A percentile compares a stretch with the other conserved stretches of the same genome.
These are phyloP conservation scores for Craseonycteris thonglongyai DNA, from an alignment of 2,113 vertebrate species.

Conservation along the genomic window DNA sequence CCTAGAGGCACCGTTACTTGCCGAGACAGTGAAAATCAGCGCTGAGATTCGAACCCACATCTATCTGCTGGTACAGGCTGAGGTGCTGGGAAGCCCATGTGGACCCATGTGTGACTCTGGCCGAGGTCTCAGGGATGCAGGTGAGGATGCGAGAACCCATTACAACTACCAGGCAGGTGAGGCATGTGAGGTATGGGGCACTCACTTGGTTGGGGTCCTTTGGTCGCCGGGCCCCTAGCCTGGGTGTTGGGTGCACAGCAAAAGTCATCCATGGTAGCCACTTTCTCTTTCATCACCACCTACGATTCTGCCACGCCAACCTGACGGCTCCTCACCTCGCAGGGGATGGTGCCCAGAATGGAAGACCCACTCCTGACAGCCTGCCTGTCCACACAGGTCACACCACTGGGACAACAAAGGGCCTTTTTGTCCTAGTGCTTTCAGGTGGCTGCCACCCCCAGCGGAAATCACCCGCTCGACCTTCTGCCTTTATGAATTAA, in stretches of 20 bases:
- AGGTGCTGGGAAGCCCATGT: not conserved
- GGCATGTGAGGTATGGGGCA: not conserved
- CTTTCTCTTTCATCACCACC: not conserved
- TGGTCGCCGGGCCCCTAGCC: not conserved
- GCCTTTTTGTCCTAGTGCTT: not conserved
- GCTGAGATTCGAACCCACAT: rapidly evolving
- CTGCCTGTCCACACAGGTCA: conserved; percentile 23
- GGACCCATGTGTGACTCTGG: not conserved
- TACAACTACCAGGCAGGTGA: not conserved
- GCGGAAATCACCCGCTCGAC: conserved; percentile 21
- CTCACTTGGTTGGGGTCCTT: rapidly evolving
- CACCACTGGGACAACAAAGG: conserved; percentile 28
- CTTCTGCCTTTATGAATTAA: conserved; percentile 61
- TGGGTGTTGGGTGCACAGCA: rapidly evolving
- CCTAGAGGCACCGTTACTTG: not conserved
- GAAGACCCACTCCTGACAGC: not conserved
- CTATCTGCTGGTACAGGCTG: not conserved
- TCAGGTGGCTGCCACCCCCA: not conserved
- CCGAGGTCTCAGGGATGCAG: not conserved
- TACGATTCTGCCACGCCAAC: rapidly evolving
- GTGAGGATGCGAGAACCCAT: not conserved
- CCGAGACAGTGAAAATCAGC: not conserved
- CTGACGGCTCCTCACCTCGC: not conserved
- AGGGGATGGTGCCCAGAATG: not conserved
- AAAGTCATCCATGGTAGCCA: not conserved